Conservation (phyloP, 2,888 invertebrate genomes). For the Dorcus hopei region DNA sequence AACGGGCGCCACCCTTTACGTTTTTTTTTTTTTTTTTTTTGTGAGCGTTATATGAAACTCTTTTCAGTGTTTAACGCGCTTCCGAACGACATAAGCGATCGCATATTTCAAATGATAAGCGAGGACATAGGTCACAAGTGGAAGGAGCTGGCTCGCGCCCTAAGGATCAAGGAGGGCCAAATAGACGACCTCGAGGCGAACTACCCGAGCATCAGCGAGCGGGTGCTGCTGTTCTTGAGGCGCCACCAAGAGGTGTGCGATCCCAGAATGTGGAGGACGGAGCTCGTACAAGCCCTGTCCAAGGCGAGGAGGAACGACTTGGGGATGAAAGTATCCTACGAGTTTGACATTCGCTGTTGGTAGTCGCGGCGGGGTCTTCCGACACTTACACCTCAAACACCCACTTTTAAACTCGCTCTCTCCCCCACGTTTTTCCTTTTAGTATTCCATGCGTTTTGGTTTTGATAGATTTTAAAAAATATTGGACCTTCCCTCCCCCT, state of each 20-base stretch:
- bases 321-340: background rate
- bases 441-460: no score
- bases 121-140: conserved; percentile 38
- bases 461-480: no score
- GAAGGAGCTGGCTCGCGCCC: conserved; percentile 37
- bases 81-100: conserved; percentile 11
- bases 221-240: conserved; percentile 29
- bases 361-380: no score
- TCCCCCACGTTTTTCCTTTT: no score
- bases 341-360: no score
- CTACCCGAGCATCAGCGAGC: conserved; percentile 23
- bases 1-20: no score
- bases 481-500: no score
- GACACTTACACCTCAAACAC: no score
- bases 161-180: conserved; percentile 34
- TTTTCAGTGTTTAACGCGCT: conserved; percentile 3
- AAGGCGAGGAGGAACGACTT: conserved; percentile 37
- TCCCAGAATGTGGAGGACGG: conserved; percentile 24
- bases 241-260: conserved; percentile 29
- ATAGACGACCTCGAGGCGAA: conserved; percentile 36
- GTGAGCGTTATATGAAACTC: no score
- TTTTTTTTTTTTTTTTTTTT: no score
- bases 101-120: conserved; percentile 27
- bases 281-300: conserved; percentile 32
- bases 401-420: no score